These are phyloP conservation scores for Dryoscopus gambensis DNA, from an alignment of 2,113 vertebrate genomes.

Conservation along the genomic window DNA sequence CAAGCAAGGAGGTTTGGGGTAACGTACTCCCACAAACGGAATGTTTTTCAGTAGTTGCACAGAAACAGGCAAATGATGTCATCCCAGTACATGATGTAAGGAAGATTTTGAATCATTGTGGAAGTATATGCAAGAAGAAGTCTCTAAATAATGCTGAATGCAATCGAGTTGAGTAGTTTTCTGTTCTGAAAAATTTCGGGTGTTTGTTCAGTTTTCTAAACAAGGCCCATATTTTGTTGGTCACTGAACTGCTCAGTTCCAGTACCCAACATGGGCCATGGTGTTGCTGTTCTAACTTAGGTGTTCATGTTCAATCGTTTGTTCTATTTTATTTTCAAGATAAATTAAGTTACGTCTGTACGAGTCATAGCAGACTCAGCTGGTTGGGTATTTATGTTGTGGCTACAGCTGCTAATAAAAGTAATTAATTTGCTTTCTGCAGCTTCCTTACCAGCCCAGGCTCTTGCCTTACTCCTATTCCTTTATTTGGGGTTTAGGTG, in stretches of 20 bases:
- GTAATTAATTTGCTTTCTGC: neutral
- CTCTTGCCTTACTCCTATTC: neutral
- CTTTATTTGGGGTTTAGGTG: neutral
- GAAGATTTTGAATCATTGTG: neutral
- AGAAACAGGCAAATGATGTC: neutral
- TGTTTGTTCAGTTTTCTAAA: neutral
- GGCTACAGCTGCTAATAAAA: neutral
- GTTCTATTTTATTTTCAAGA: neutral
- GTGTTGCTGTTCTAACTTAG: neutral
- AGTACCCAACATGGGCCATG: neutral
- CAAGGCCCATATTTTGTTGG: neutral
- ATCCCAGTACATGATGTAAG: neutral
- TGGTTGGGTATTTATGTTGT: accelerated
- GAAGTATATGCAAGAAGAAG: neutral
- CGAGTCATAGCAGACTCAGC: neutral
- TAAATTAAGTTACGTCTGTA: neutral
- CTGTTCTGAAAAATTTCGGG: neutral
- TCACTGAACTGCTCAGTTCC: neutral
- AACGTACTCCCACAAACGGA: accelerated
- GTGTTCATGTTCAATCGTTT: neutral
- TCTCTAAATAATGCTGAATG: neutral
- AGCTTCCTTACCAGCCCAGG: neutral
- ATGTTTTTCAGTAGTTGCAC: neutral
- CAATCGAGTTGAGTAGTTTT: neutral
- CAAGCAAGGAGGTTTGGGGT: neutral